Conservation (phyloP, 2,113 vertebrate species). For the Cacatua alba region DNA sequence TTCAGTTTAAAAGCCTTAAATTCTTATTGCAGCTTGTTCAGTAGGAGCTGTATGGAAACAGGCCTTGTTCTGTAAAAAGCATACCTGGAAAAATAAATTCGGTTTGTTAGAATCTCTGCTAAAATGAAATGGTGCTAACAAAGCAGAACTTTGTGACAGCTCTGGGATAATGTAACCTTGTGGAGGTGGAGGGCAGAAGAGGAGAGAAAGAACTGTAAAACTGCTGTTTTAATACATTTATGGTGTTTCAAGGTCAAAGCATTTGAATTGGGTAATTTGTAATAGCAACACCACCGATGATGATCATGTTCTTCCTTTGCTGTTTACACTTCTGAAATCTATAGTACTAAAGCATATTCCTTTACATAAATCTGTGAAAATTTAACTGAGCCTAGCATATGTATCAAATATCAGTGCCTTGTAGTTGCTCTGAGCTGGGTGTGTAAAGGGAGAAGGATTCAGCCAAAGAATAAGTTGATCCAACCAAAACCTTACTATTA, state of each 20-base stretch:
- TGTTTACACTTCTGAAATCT: neutral
- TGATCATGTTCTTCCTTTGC: neutral
- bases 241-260: neutral
- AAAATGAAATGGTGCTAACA: neutral
- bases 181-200: neutral
- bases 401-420: neutral
- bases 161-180: slow-evolving; percentile 41
- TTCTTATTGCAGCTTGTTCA: neutral
- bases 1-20: neutral
- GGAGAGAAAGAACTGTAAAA: neutral
- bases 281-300: neutral
- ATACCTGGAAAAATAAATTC: neutral
- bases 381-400: neutral
- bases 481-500: neutral
- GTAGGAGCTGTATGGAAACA: neutral
- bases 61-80: neutral
- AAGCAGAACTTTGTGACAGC: neutral
- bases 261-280: neutral
- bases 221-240: neutral
- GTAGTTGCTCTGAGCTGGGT: neutral
- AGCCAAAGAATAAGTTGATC: neutral
- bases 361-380: neutral
- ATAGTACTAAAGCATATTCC: neutral
- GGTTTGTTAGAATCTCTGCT: neutral
- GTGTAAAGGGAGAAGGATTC: neutral